A percentile compares a stretch with the other conserved stretches of the same genome.
Conservation (phyloP, 2,888 invertebrate genomes). For the Amorpha juglandis region DNA sequence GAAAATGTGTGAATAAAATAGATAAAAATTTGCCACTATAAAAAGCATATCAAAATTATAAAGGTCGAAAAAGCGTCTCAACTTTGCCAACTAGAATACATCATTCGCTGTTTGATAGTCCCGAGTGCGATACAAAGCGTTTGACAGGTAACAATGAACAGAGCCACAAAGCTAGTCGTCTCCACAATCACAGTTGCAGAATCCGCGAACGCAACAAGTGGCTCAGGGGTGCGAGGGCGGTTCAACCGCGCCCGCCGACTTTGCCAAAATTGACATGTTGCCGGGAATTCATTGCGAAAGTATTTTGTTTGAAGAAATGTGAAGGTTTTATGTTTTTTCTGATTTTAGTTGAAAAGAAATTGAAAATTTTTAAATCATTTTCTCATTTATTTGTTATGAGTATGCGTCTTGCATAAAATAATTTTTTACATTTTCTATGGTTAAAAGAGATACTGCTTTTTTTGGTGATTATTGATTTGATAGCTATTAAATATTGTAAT, state of each 20-base stretch:
- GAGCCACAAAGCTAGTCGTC: slow-evolving; percentile 7
- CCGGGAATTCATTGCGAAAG: background rate
- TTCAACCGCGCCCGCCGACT: slow-evolving; percentile 41
- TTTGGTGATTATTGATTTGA: no score
- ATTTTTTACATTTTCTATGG: no score
- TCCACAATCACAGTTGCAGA: slow-evolving; percentile 27
- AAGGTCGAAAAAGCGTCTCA: no score
- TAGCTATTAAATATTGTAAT: no score
- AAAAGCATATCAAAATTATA: no score
- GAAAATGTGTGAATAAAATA: no score
- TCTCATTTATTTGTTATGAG: no score
- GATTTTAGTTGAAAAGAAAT: background rate
- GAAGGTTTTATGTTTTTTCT: background rate
- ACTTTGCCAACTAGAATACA: background rate
- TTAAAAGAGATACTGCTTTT: no score
- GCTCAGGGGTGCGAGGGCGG: slow-evolving; percentile 58
- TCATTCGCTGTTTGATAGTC: background rate
- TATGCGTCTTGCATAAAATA: no score
- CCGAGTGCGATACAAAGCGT: slow-evolving; percentile 5
- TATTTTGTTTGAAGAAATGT: background rate
- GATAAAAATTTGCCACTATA: no score
- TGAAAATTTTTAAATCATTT: no score
- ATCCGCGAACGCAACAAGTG: slow-evolving; percentile 61
- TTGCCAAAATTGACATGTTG: background rate
- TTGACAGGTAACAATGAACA: slow-evolving; percentile 18